A percentile compares a stretch with the other conserved stretches of the same genome.
phyloP scores from a whole-genome alignment of 2,888 invertebrate species.

The Callyntrura guangdongensis region DNA sequence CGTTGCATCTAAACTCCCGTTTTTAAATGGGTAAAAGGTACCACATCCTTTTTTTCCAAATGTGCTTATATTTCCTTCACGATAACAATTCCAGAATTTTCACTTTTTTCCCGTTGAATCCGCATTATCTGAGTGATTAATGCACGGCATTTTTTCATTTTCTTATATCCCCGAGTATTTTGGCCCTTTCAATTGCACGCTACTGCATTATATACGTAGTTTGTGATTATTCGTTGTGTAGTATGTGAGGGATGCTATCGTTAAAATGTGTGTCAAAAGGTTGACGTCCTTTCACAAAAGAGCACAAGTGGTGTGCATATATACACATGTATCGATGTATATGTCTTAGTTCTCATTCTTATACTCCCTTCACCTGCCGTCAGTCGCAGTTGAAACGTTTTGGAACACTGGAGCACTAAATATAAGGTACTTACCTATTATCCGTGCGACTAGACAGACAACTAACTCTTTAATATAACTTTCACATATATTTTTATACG shows the following conservation, averaged over 20 bases:
- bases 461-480: neutral
- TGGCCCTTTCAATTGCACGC: constrained; percentile 29
- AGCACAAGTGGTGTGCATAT: constrained; percentile 1
- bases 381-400: neutral
- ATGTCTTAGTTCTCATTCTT: neutral
- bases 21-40: neutral
- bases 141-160: constrained; percentile 11
- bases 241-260: neutral
- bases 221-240: neutral
- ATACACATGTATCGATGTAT: too few relatives aligned
- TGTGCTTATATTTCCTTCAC: neutral
- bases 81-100: neutral
- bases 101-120: neutral
- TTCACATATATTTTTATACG: neutral
- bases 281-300: constrained; percentile 59
- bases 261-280: constrained; percentile 68
- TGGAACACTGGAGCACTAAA: constrained; percentile 8
- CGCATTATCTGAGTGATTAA: neutral
- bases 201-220: neutral
- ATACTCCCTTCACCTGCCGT: neutral
- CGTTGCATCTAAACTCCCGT: neutral
- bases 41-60: neutral
- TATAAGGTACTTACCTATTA: neutral
- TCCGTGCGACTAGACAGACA: neutral
- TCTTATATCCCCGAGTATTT: neutral